Evolutionary conservation across 2,113 vertebrate genomes (phyloP).

Genomic region (Pangasianodon gigas): DNA sequence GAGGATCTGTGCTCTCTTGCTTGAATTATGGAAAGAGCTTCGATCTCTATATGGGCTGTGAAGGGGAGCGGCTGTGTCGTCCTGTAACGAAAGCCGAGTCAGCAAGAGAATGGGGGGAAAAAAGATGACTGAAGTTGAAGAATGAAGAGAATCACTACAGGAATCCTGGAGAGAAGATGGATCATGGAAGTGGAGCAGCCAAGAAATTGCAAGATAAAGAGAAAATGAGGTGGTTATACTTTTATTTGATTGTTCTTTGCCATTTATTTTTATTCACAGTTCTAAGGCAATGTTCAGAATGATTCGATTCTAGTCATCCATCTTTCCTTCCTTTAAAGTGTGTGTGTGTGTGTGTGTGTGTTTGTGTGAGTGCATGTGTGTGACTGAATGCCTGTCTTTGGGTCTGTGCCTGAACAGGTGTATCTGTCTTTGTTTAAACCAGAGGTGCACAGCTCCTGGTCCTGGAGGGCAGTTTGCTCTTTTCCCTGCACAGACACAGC

Average conservation of each 20-base stretch:
- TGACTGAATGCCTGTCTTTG: background rate
- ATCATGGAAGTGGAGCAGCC: slow-evolving; percentile 56
- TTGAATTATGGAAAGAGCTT: background rate
- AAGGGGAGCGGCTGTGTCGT: background rate
- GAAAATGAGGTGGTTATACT: slow-evolving; percentile 77
- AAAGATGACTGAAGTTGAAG: slow-evolving; percentile 20
- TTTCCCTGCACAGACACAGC: background rate
- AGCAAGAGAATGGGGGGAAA: background rate
- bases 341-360: background rate
- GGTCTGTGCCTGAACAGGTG: background rate
- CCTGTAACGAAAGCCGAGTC: background rate
- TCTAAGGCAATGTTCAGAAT: slow-evolving; percentile 45
- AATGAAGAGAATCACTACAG: slow-evolving; percentile 32
- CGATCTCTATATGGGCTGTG: background rate
- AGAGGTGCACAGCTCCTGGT: background rate
- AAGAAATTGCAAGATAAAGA: slow-evolving; percentile 68
- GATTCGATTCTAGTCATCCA: slow-evolving; percentile 22
- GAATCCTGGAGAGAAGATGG: slow-evolving; percentile 32
- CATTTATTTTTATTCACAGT: slow-evolving; percentile 51
- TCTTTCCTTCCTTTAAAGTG: slow-evolving; percentile 4
- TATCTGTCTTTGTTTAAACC: slow-evolving; percentile 6
- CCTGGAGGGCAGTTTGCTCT: background rate
- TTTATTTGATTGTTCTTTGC: slow-evolving; percentile 66
- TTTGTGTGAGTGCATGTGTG: background rate
- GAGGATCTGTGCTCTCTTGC: background rate